These are phyloP conservation scores for Orchesellides sinensis DNA, from an alignment of 2,888 invertebrate species.

Conservation along the genomic window DNA sequence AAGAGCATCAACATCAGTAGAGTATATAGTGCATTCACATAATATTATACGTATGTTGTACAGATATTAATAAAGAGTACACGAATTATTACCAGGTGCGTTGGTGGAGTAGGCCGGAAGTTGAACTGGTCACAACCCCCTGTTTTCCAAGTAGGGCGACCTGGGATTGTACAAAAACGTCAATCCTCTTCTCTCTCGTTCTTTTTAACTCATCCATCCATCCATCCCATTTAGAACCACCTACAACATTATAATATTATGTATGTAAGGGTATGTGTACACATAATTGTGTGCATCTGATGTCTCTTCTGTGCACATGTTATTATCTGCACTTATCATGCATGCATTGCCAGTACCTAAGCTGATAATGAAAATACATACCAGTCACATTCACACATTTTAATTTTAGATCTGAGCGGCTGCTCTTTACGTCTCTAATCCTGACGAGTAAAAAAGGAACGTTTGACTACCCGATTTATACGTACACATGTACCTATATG, in stretches of 20 bases:
- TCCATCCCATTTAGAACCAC: slow-evolving; percentile 53
- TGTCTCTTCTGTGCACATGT: not conserved
- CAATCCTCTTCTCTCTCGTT: slow-evolving; percentile 48
- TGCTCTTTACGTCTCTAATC: too few relatives aligned
- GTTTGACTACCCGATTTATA: too few relatives aligned
- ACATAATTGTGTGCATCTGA: not conserved
- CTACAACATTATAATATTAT: slow-evolving; percentile 49
- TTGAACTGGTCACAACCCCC: slow-evolving; percentile 74
- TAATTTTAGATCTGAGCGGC: too few relatives aligned
- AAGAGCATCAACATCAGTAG: slow-evolving; percentile 6
- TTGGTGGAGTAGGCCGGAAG: slow-evolving; percentile 73
- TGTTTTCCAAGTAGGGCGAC: slow-evolving; percentile 70
- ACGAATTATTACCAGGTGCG: slow-evolving; percentile 70
- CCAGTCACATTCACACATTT: not conserved
- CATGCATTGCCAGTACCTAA: too few relatives aligned
- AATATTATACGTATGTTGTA: too few relatives aligned
- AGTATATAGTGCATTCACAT: not conserved
- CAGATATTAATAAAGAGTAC: slow-evolving; percentile 29
- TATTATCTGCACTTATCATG: not conserved
- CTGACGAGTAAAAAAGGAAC: too few relatives aligned
- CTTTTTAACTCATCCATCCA: slow-evolving; percentile 52
- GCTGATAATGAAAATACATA: not conserved
- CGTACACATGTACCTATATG: too few relatives aligned
- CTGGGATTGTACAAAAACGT: slow-evolving; percentile 60
- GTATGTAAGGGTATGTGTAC: slow-evolving; percentile 42